These are phyloP conservation scores for Helogale parvula DNA, from an alignment of 2,113 vertebrate species.

Conservation along the genomic window DNA sequence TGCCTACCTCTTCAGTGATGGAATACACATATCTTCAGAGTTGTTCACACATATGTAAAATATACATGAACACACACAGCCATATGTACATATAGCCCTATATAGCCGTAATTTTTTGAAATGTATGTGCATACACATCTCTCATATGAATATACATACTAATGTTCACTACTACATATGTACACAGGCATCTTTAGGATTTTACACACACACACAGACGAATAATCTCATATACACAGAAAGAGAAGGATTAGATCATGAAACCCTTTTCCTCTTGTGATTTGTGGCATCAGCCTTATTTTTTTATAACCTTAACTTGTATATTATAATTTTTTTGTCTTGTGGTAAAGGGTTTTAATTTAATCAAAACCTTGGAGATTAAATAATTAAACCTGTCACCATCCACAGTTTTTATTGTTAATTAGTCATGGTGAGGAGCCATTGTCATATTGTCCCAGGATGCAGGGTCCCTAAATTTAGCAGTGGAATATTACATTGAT, in stretches of 20 bases:
- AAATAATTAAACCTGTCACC: conserved; percentile 87
- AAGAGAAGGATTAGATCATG: background rate
- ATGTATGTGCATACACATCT: conserved; percentile 72
- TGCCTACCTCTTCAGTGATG: background rate
- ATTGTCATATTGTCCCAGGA: conserved; percentile 87
- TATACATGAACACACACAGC: background rate
- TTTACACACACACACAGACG: conserved; percentile 14
- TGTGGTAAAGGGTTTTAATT: conserved; percentile 82
- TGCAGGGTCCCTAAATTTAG: conserved; percentile 88
- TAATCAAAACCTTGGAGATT: conserved; percentile 86
- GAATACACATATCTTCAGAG: background rate
- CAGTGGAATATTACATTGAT: conserved; percentile 87
- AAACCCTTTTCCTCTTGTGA: background rate
- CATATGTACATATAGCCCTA: background rate
- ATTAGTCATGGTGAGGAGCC: conserved; percentile 87
- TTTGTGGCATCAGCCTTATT: conserved; percentile 39
- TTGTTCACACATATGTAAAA: background rate
- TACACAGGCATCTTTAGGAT: background rate
- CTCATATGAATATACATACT: conserved; percentile 48
- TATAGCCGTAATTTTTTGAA: conserved; percentile 62
- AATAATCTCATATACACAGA: conserved; percentile 17
- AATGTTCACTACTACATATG: background rate
- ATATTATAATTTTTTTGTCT: conserved; percentile 66
- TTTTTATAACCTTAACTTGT: conserved; percentile 40
- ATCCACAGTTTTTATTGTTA: conserved; percentile 85